phyloP scores from a whole-genome alignment of 2,797 vertebrate genomes.

The Petrocephalus schoutedeni region DNA sequence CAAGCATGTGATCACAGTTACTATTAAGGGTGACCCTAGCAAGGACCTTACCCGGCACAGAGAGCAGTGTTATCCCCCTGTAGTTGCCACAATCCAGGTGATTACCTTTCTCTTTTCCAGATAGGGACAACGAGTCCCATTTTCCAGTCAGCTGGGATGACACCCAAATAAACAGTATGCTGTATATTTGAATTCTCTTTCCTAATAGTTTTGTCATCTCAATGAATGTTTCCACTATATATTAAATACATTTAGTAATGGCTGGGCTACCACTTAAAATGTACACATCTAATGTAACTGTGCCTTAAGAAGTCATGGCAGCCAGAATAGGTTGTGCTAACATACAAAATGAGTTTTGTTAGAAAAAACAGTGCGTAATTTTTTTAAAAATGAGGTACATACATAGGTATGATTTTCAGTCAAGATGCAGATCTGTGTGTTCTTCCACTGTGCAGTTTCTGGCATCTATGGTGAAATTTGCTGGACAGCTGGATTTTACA shows the following conservation, averaged over 20 bases:
- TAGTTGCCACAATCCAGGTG: no score
- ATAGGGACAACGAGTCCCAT: no score
- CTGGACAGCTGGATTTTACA: constrained; percentile 23
- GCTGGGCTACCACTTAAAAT: not conserved
- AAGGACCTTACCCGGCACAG: no score
- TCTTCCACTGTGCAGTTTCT: not conserved
- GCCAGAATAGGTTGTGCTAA: not conserved
- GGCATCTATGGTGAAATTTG: constrained; percentile 7
- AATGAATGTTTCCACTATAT: not conserved
- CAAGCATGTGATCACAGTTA: no score
- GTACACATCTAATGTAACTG: not conserved
- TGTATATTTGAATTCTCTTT: not conserved
- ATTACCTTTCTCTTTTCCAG: no score
- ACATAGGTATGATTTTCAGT: constrained; percentile 11
- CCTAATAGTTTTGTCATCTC: not conserved
- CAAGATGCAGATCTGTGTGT: not conserved
- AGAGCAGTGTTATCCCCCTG: no score
- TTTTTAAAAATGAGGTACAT: not conserved
- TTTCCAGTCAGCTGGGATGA: no score
- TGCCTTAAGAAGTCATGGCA: not conserved
- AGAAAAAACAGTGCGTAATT: not conserved
- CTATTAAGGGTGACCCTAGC: no score
- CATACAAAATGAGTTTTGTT: not conserved
- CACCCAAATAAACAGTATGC: not conserved
- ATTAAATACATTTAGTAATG: not conserved